These are phyloP conservation scores for Amblyjoppa proteus DNA, from an alignment of 2,888 invertebrate species.

Conservation along the genomic window DNA sequence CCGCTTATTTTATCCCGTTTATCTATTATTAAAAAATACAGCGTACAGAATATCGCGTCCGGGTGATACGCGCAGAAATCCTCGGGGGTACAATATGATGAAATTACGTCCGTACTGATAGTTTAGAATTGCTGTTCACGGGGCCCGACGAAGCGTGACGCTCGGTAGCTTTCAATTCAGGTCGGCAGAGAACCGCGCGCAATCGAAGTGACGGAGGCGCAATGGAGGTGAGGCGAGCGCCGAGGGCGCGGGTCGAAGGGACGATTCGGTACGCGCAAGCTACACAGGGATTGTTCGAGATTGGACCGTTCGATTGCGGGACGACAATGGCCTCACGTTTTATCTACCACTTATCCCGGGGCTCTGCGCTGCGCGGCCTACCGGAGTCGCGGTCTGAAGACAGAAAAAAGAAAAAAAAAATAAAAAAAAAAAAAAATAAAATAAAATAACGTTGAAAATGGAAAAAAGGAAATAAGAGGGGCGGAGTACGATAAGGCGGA, in stretches of 20 bases:
- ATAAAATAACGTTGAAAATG: neutral
- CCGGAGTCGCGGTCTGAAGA: neutral
- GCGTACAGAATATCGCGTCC: slow-evolving; percentile 25
- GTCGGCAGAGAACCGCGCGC: slow-evolving; percentile 58
- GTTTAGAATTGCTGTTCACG: slow-evolving; percentile 49
- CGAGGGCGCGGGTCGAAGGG: slow-evolving; percentile 49
- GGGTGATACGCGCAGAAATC: slow-evolving; percentile 14
- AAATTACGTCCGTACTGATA: slow-evolving; percentile 57
- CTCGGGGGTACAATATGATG: slow-evolving; percentile 50
- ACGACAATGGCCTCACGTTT: slow-evolving; percentile 72
- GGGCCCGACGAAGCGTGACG: slow-evolving; percentile 12
- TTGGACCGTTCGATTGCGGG: slow-evolving; percentile 69
- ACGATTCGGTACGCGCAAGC: slow-evolving; percentile 57
- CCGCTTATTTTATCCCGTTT: neutral
- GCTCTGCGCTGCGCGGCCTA: slow-evolving; percentile 43
- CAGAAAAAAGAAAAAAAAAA: neutral
- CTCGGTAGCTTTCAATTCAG: slow-evolving; percentile 64
- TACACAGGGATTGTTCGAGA: slow-evolving; percentile 66
- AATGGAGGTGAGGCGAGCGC: slow-evolving; percentile 26
- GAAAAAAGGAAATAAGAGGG: too few relatives aligned
- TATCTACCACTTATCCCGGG: slow-evolving; percentile 65
- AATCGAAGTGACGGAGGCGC: slow-evolving; percentile 57
- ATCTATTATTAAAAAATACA: slow-evolving; percentile 47
- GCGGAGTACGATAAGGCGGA: neutral
- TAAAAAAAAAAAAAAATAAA: neutral